Evolutionary conservation across 2,113 vertebrate genomes (phyloP).

Genomic region (Zootoca vivipara): DNA sequence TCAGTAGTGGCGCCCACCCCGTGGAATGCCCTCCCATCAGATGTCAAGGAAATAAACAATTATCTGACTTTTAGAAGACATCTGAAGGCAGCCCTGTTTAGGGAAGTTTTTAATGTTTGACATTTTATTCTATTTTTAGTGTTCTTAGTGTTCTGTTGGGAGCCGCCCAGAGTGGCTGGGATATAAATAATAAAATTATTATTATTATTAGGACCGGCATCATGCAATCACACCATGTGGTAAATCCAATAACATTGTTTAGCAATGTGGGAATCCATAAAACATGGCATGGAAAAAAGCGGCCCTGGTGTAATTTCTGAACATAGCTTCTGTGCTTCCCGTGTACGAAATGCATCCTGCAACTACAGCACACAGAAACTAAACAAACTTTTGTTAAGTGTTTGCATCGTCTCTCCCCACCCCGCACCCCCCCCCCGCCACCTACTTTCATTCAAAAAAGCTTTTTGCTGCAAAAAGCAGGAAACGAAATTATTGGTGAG

Average conservation of each 20-base stretch:
- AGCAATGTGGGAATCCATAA: not conserved
- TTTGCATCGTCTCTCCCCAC: not conserved
- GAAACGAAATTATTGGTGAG: not conserved
- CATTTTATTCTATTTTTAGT: too few relatives aligned
- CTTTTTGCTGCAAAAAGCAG: slow-evolving; percentile 7
- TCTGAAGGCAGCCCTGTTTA: too few relatives aligned
- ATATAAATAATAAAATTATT: too few relatives aligned
- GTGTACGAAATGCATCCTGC: not conserved
- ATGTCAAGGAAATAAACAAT: too few relatives aligned
- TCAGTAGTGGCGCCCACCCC: too few relatives aligned
- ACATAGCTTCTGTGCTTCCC: not conserved
- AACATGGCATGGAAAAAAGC: not conserved
- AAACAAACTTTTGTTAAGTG: not conserved
- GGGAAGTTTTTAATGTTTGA: too few relatives aligned
- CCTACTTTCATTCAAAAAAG: not conserved
- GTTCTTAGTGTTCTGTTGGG: too few relatives aligned
- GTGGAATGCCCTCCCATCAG: too few relatives aligned
- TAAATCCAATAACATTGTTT: not conserved
- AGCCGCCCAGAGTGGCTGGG: too few relatives aligned
- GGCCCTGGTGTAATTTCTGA: not conserved
- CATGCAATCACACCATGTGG: not conserved
- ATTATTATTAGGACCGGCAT: not conserved
- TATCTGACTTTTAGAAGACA: too few relatives aligned
- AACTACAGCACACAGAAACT: not conserved
- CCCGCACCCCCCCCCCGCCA: too few relatives aligned